Conservation (phyloP, 2,113 vertebrate genomes). For the Aspiorhynchus laticeps region DNA sequence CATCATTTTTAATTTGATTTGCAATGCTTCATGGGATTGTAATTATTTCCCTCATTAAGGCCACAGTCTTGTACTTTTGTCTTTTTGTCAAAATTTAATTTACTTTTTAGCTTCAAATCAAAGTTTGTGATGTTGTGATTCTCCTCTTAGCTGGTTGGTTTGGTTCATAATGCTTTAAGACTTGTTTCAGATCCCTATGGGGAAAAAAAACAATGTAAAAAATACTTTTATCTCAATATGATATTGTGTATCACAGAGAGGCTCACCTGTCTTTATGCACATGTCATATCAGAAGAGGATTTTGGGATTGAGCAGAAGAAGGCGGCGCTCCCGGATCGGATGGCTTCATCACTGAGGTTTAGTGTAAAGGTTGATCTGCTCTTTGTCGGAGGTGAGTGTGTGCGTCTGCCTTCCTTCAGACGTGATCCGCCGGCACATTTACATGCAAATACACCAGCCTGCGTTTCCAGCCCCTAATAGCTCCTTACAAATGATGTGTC, state of each 20-base stretch:
- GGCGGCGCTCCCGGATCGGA: conserved; percentile 46
- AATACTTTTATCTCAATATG: background rate
- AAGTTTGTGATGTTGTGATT: too few relatives aligned
- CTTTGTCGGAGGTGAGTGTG: background rate
- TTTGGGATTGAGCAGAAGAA: conserved; percentile 52
- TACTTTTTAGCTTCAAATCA: too few relatives aligned
- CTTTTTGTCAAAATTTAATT: too few relatives aligned
- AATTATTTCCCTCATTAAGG: too few relatives aligned
- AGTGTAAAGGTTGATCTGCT: conserved; percentile 80
- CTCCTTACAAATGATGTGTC: conserved; percentile 99
- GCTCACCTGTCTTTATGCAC: conserved; percentile 17
- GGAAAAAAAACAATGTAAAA: too few relatives aligned
- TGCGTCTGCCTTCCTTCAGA: conserved; percentile 42
- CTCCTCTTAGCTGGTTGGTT: too few relatives aligned
- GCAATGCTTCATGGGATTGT: too few relatives aligned
- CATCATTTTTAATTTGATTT: too few relatives aligned
- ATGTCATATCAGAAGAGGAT: conserved; percentile 28
- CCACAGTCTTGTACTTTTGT: too few relatives aligned
- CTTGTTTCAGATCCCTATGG: too few relatives aligned
- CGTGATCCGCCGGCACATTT: conserved; percentile 91
- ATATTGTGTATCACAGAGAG: background rate
- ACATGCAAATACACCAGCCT: conserved; percentile 94
- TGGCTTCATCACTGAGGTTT: conserved; percentile 49
- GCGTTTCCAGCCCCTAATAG: conserved; percentile 97
- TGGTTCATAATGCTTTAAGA: too few relatives aligned